Conservation (phyloP, 2,888 invertebrate species). For the Onchidella celtica region DNA sequence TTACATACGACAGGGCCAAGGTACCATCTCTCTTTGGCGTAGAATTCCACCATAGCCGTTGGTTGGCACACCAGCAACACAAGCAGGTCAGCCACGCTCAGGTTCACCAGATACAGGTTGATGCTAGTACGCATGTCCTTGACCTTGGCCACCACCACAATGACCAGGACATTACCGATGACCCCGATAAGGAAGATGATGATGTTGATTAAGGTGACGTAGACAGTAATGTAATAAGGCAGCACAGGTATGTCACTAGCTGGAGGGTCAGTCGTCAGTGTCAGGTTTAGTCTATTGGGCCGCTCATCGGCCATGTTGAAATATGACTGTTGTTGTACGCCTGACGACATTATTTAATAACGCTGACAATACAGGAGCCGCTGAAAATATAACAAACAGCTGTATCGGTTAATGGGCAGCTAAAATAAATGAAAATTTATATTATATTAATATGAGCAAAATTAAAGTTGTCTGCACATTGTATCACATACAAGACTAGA, state of each 20-base stretch:
- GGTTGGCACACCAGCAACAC: conserved; percentile 95
- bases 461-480: too few relatives aligned
- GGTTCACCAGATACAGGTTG: conserved; percentile 95
- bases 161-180: conserved; percentile 95
- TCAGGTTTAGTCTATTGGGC: not conserved
- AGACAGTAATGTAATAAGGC: conserved; percentile 88
- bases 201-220: conserved; percentile 93
- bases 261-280: not conserved
- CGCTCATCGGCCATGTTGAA: conserved; percentile 1
- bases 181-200: conserved; percentile 93
- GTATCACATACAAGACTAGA: too few relatives aligned
- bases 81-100: conserved; percentile 95
- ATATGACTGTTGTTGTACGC: not conserved
- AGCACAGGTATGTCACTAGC: conserved; percentile 11
- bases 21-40: conserved; percentile 94
- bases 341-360: not conserved
- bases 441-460: too few relatives aligned
- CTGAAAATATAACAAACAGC: too few relatives aligned
- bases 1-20: conserved; percentile 95
- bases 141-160: conserved; percentile 93
- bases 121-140: conserved; percentile 97
- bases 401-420: not conserved
- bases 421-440: not conserved
- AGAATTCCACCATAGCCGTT: conserved; percentile 94
- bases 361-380: not conserved